Base-by-base conservation (phyloP, 2,888 invertebrate species). In the Stenotaenia linearis region DNA sequence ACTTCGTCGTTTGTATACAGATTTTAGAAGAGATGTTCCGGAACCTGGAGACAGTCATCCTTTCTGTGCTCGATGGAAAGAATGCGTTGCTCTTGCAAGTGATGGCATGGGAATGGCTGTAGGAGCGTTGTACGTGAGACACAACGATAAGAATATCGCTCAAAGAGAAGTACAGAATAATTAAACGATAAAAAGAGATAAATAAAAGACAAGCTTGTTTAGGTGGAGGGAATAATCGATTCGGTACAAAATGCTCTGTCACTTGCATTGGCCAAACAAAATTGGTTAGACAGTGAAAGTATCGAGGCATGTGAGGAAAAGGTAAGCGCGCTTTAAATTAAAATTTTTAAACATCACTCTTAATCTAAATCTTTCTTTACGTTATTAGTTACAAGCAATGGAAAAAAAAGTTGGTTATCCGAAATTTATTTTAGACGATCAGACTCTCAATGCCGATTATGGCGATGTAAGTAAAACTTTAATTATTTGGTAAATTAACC, bases 1-100 rank as follows among this genome's bases (percentile, higher is more conserved):
- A 79, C 86, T 86, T 79, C 84, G 85, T 23, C 80, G 83, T 6
- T 56, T 83, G 10, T 83, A 81, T 50, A 80, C 82, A 21, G 85
- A 86, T 78, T 85, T 86, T 79, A 84, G 85, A 83, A 84, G 82
- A 18, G 82, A 83, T 76, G 82, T 83, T 3, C 83, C 83, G 0
- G 82, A 83, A 56, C 79, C 80, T 10, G 61, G 74, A 7, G 81
- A 81, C 18, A 79, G 79, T 37, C 75, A 77, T 28, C 80, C 78
- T 28, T 82, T 80, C 35, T 80, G 78, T 80, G 82, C 80, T 0
- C 80, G 83, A 4, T 84, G 84, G 84, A 84, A 84, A 77, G 83
- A 83, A 40, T 84, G 84, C 69, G 83, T 83, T 35, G 80, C 82
- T 28, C 74, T 83, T 6, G 81, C 82, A 25, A 83, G 82, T 21